Evolutionary conservation across 2,888 invertebrate species (phyloP).

Genomic region (Lutraria lutraria): DNA sequence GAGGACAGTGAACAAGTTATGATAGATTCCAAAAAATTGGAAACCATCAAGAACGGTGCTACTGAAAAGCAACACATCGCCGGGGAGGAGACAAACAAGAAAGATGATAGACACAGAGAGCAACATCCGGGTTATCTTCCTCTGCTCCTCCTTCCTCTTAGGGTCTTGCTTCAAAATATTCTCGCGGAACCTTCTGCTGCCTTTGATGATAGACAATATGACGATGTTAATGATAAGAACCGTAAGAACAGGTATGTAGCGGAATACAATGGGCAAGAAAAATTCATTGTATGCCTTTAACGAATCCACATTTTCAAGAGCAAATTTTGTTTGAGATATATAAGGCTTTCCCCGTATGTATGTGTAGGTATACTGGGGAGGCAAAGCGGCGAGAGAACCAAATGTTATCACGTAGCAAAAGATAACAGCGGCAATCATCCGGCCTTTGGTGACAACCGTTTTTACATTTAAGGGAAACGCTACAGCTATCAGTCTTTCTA

Average conservation of each 20-base stretch:
- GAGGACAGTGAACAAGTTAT: constrained; percentile 68
- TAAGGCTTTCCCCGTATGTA: constrained; percentile 51
- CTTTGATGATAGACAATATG: constrained; percentile 55
- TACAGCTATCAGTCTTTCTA: constrained; percentile 70
- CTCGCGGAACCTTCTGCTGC: constrained; percentile 52
- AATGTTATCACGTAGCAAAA: constrained; percentile 60
- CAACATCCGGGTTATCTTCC: constrained; percentile 67
- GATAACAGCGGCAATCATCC: constrained; percentile 62
- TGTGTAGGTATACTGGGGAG: constrained; percentile 65
- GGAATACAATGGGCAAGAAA: constrained; percentile 63
- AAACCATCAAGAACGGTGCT: constrained; percentile 56
- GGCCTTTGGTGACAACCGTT: constrained; percentile 52
- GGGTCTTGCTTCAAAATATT: constrained; percentile 9
- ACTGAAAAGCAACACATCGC: constrained; percentile 54
- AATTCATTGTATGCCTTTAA: constrained; percentile 67
- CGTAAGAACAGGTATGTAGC: constrained; percentile 66
- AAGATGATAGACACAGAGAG: constrained; percentile 64
- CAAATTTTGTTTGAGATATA: constrained; percentile 65
- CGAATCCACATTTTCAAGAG: constrained; percentile 53
- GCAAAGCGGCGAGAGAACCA: constrained; percentile 46
- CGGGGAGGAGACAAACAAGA: constrained; percentile 65
- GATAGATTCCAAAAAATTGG: constrained; percentile 65
- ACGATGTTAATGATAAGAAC: constrained; percentile 61
- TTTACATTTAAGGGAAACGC: constrained; percentile 68
- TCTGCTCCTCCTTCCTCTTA: constrained; percentile 59